A percentile compares a stretch with the other conserved stretches of the same genome.
These are phyloP conservation scores for Lagorchestes hirsutus DNA, from an alignment of 2,797 vertebrate genomes.

Conservation along the genomic window DNA sequence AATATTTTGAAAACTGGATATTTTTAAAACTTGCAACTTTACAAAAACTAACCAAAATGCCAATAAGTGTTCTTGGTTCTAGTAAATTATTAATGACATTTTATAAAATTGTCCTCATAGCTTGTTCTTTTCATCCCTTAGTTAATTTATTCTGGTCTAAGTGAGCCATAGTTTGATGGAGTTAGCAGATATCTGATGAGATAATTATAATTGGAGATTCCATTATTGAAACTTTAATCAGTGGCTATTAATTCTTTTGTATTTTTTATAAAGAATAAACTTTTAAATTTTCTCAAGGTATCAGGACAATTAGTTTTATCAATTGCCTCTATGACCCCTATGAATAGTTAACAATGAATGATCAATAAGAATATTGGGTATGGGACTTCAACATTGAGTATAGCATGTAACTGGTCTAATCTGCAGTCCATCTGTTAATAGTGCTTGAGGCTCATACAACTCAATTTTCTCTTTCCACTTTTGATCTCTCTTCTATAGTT, in stretches of 20 bases:
- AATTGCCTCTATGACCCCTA: background rate
- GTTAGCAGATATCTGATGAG: slow-evolving; percentile 27
- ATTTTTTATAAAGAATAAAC: background rate
- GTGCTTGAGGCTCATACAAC: background rate
- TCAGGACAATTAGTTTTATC: slow-evolving; percentile 18
- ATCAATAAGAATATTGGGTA: background rate
- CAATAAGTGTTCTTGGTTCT: background rate
- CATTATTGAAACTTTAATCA: background rate
- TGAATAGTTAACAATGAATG: slow-evolving; percentile 33
- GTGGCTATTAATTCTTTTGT: slow-evolving; percentile 16
- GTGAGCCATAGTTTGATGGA: background rate
- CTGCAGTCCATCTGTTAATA: background rate
- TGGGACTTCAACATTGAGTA: background rate
- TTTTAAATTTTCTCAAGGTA: slow-evolving; percentile 16
- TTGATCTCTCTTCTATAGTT: background rate
- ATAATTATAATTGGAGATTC: slow-evolving; percentile 18
- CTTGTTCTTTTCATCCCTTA: background rate
- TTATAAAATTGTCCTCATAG: background rate
- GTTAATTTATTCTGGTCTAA: background rate
- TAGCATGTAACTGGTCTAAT: background rate
- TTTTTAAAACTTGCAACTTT: background rate
- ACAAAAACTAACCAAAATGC: background rate
- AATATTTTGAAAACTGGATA: background rate
- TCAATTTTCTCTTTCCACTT: background rate
- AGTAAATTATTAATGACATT: slow-evolving; percentile 26